Percentiles rank a stretch among this genome's conserved stretches.
Conservation (phyloP, 2,113 vertebrate species). For the Peucedramus taeniatus region DNA sequence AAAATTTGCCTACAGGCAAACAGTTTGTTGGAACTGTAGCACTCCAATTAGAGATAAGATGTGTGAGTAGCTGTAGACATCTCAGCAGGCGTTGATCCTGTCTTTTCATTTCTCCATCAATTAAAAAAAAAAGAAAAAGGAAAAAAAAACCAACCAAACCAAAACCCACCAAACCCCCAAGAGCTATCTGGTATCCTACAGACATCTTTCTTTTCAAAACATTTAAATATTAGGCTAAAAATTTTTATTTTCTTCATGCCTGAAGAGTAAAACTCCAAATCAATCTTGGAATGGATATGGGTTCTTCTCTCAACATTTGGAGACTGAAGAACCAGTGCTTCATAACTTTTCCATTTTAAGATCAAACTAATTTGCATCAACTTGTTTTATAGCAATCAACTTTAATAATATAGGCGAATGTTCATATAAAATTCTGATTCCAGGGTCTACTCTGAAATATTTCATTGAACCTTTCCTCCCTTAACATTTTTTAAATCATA, state of each 20-base stretch:
- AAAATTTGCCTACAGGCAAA: constrained; percentile 37
- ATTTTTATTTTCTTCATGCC: not conserved
- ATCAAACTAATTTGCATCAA: not conserved
- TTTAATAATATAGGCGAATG: not conserved
- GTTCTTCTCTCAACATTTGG: not conserved
- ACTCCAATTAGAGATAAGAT: not conserved
- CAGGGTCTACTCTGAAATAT: not conserved
- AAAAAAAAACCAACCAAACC: accelerated
- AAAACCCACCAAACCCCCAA: not conserved
- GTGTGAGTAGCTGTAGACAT: not conserved
- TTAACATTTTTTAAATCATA: not conserved
- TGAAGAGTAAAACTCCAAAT: not conserved
- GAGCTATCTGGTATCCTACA: not conserved
- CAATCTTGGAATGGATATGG: not conserved
- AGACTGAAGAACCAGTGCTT: not conserved
- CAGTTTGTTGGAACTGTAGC: not conserved
- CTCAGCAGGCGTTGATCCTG: not conserved
- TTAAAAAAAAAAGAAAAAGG: no score
- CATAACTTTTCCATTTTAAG: not conserved
- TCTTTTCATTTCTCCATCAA: not conserved
- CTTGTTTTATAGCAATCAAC: not conserved
- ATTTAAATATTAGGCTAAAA: not conserved
- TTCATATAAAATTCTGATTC: not conserved
- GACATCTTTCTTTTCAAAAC: not conserved
- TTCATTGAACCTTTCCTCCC: not conserved